phyloP scores from a whole-genome alignment of 2,797 vertebrate genomes.

The Cetoscarus ocellatus region DNA sequence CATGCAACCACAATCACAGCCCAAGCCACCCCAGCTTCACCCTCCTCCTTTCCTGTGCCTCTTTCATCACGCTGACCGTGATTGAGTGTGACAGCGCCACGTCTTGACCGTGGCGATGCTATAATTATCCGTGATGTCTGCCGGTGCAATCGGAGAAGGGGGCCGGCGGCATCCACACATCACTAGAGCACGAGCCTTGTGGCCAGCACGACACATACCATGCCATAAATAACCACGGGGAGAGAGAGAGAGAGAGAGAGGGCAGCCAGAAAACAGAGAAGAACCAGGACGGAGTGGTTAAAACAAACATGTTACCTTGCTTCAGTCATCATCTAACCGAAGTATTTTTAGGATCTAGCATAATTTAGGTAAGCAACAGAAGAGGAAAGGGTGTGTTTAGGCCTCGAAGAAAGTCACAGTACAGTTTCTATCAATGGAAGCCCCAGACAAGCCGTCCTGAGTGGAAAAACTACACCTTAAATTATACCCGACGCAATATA shows the following conservation, averaged over 20 bases:
- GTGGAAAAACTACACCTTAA: no score
- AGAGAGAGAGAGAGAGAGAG: slow-evolving; percentile 34
- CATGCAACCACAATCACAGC: not conserved
- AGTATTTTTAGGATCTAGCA: not conserved
- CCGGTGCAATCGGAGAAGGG: slow-evolving; percentile 79
- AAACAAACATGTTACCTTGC: not conserved
- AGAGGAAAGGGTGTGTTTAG: no score
- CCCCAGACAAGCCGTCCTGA: no score
- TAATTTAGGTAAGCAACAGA: not conserved
- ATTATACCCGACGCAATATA: no score
- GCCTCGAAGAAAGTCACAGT: no score
- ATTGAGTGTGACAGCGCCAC: slow-evolving; percentile 72
- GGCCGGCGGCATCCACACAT: slow-evolving; percentile 66
- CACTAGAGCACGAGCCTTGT: slow-evolving; percentile 62
- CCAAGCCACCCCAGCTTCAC: not conserved
- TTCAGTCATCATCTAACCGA: not conserved
- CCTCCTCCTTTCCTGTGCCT: not conserved
- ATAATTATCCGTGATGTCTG: slow-evolving; percentile 85
- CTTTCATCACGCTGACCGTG: slow-evolving; percentile 68
- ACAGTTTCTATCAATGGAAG: no score
- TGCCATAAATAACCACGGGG: slow-evolving; percentile 78
- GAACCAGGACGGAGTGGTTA: not conserved
- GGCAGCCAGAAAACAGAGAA: slow-evolving; percentile 29
- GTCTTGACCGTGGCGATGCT: slow-evolving; percentile 73
- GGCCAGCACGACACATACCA: slow-evolving; percentile 77